Conservation (phyloP, 2,113 vertebrate species). For the Pavo muticus region DNA sequence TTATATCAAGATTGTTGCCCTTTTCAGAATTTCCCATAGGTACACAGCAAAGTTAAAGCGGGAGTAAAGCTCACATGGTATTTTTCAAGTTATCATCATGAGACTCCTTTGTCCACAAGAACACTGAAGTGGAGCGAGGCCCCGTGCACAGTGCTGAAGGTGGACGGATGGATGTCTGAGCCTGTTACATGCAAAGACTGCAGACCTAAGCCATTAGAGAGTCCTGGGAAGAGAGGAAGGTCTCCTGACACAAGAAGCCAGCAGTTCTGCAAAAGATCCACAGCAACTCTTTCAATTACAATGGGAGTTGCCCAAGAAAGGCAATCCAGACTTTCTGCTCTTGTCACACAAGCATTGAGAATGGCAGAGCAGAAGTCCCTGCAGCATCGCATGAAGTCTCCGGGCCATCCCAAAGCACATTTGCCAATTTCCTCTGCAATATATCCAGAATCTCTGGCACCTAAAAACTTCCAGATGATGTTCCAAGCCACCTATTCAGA, state of each 20-base stretch:
- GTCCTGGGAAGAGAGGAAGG: neutral
- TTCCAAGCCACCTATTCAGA: neutral
- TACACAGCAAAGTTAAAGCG: accelerated
- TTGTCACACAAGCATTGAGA: neutral
- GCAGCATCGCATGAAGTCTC: neutral
- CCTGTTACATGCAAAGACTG: neutral
- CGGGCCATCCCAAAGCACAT: neutral
- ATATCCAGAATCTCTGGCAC: neutral
- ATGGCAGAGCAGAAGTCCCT: neutral
- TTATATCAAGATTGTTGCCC: conserved; percentile 4
- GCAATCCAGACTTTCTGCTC: neutral
- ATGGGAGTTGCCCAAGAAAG: conserved; percentile 30
- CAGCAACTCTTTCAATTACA: neutral
- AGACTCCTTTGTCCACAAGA: neutral
- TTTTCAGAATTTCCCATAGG: conserved; percentile 46
- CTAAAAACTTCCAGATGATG: neutral
- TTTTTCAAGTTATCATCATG: conserved; percentile 22
- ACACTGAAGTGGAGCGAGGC: neutral
- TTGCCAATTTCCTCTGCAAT: neutral
- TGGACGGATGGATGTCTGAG: neutral
- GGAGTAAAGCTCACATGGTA: neutral
- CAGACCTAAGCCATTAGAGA: neutral
- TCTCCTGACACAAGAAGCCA: neutral
- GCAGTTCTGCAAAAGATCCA: neutral
- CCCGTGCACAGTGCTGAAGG: neutral